These are phyloP conservation scores for Trogon melanurus DNA, from an alignment of 2,113 vertebrate species.

Conservation along the genomic window DNA sequence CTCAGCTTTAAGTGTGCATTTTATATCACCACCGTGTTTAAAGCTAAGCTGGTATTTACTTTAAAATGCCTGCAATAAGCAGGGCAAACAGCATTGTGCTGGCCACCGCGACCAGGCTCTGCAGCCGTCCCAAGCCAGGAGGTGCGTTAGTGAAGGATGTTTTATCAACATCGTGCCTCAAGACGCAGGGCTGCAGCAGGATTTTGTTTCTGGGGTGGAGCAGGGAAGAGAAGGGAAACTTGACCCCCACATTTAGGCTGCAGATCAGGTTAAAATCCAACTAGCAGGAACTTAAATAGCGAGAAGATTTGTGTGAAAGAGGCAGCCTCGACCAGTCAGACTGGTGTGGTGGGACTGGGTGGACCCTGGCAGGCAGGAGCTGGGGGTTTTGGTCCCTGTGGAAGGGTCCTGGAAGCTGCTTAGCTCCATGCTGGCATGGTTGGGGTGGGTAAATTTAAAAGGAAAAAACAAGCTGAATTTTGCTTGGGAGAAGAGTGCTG, in stretches of 20 bases:
- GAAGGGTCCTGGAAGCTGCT: background rate
- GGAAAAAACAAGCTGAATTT: background rate
- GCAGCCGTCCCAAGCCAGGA: background rate
- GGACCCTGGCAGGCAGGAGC: background rate
- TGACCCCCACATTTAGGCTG: background rate
- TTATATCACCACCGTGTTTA: background rate
- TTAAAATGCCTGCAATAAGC: background rate
- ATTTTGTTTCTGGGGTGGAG: background rate
- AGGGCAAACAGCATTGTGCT: background rate
- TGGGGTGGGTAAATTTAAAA: background rate
- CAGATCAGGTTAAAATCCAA: background rate
- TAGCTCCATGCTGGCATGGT: background rate
- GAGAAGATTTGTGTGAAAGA: background rate
- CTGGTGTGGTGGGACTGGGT: fast-evolving
- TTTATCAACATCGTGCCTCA: fast-evolving
- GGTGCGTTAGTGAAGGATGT: background rate
- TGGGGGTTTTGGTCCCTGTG: fast-evolving
- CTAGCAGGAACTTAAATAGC: background rate
- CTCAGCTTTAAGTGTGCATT: background rate
- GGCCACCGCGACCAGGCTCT: background rate
- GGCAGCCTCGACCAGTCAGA: background rate
- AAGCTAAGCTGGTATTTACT: background rate
- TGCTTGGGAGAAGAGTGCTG: background rate
- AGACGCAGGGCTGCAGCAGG: background rate
- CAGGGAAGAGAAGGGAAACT: background rate